These are phyloP conservation scores for Balaenoptera acutorostrata DNA, from an alignment of 2,113 vertebrate species.

Conservation along the genomic window DNA sequence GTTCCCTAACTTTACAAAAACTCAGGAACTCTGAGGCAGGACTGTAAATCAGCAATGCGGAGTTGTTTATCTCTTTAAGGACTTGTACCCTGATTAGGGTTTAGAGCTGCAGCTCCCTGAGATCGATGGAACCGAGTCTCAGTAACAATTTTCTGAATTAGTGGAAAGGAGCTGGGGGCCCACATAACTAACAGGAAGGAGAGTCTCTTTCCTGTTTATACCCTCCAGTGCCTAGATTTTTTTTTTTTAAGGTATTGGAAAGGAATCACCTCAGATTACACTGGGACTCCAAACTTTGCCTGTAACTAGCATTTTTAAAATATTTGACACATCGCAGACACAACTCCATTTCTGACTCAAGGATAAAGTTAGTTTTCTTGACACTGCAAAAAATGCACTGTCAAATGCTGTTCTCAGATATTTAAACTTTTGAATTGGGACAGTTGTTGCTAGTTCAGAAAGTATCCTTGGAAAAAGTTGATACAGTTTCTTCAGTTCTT, in stretches of 20 bases:
- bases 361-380: background rate
- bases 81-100: background rate
- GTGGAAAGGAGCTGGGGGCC: background rate
- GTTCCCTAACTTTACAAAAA: background rate
- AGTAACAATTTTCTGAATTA: slow-evolving; percentile 26
- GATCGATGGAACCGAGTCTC: background rate
- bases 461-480: background rate
- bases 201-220: background rate
- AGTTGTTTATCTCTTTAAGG: background rate
- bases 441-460: background rate
- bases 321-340: background rate
- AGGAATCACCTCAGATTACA: background rate
- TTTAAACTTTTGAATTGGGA: background rate
- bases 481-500: background rate
- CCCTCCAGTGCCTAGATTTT: background rate
- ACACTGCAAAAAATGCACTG: background rate
- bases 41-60: background rate
- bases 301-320: background rate
- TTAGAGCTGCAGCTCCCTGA: background rate
- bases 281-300: background rate
- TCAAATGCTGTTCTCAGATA: background rate
- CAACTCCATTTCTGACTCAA: background rate
- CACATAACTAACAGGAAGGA: background rate
- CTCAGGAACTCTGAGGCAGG: background rate
- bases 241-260: background rate